Percentiles rank a stretch among this genome's conserved stretches.
These are phyloP conservation scores for Masnerella sp. DNA, from an alignment of 2,888 invertebrate species.

Conservation along the genomic window DNA sequence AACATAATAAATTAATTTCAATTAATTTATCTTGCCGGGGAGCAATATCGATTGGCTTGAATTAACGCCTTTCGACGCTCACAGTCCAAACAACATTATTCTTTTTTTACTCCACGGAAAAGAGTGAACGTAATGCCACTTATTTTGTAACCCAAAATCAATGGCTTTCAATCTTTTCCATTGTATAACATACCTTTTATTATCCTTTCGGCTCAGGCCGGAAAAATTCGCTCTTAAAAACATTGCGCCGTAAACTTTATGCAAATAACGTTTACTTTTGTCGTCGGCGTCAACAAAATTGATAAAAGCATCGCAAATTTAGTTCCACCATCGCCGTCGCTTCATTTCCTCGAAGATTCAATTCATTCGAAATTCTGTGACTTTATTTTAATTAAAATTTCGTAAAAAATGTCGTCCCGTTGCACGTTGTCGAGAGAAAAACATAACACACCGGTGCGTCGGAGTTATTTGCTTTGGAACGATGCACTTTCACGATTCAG, in stretches of 20 bases:
- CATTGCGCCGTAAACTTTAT: slow-evolving; percentile 23
- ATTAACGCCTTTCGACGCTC: background rate
- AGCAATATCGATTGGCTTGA: background rate
- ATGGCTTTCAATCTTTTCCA: slow-evolving; percentile 1
- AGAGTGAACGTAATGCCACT: background rate
- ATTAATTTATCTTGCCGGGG: background rate
- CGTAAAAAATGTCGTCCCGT: slow-evolving; percentile 1
- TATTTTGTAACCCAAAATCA: slow-evolving; percentile 19
- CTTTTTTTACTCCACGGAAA: background rate
- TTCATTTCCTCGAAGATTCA: too few relatives aligned
- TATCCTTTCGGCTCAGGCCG: slow-evolving; percentile 3
- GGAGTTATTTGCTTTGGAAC: slow-evolving; percentile 5
- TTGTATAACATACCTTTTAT: slow-evolving; percentile 7
- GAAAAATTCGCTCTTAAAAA: slow-evolving; percentile 21
- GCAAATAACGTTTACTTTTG: slow-evolving; percentile 31
- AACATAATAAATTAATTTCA: background rate
- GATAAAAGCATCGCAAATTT: slow-evolving; percentile 33
- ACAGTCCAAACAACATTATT: slow-evolving; percentile 1
- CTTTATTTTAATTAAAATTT: background rate
- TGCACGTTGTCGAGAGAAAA: too few relatives aligned
- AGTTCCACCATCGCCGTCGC: slow-evolving; percentile 2
- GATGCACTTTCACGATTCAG: slow-evolving; percentile 12
- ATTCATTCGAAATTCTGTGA: too few relatives aligned
- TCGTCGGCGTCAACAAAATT: slow-evolving; percentile 22
- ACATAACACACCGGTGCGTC: background rate